A percentile compares a stretch with the other conserved stretches of the same genome.
These are phyloP conservation scores for Rambutsinella grinnellia DNA, from an alignment of 2,888 invertebrate genomes.

Conservation along the genomic window DNA sequence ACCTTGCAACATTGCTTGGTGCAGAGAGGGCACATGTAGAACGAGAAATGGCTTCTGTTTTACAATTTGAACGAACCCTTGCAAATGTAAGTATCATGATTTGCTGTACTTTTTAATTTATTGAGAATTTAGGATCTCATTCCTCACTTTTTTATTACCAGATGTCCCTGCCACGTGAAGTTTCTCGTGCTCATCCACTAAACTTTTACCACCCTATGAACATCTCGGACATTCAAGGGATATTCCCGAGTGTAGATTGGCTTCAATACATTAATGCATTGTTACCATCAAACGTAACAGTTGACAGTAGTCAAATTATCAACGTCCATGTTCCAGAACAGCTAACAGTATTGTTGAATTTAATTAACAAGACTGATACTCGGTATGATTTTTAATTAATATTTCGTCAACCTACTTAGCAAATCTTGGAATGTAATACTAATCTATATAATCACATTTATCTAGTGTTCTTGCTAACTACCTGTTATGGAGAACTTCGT, in stretches of 20 bases:
- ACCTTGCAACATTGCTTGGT: slow-evolving; percentile 86
- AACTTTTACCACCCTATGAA: slow-evolving; percentile 72
- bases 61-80: slow-evolving; percentile 89
- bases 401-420: not conserved
- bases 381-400: slow-evolving; percentile 66
- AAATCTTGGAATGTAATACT: not conserved
- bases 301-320: slow-evolving; percentile 69
- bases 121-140: not conserved
- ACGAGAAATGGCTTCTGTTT: slow-evolving; percentile 80
- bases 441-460: no score
- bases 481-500: slow-evolving; percentile 70
- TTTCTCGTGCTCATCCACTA: slow-evolving; percentile 78
- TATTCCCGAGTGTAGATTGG: slow-evolving; percentile 69
- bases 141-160: slow-evolving; percentile 67
- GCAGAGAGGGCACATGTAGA: slow-evolving; percentile 79
- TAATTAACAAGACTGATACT: slow-evolving; percentile 68
- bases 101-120: no score
- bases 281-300: slow-evolving; percentile 64
- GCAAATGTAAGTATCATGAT: slow-evolving; percentile 82
- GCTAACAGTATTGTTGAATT: slow-evolving; percentile 66
- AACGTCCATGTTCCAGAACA: slow-evolving; percentile 70
- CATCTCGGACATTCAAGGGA: slow-evolving; percentile 68
- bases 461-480: slow-evolving; percentile 69
- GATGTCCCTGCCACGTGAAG: slow-evolving; percentile 89
- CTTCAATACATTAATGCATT: slow-evolving; percentile 69